phyloP scores from a whole-genome alignment of 2,113 vertebrate genomes.

The Pardalotus punctatus region DNA sequence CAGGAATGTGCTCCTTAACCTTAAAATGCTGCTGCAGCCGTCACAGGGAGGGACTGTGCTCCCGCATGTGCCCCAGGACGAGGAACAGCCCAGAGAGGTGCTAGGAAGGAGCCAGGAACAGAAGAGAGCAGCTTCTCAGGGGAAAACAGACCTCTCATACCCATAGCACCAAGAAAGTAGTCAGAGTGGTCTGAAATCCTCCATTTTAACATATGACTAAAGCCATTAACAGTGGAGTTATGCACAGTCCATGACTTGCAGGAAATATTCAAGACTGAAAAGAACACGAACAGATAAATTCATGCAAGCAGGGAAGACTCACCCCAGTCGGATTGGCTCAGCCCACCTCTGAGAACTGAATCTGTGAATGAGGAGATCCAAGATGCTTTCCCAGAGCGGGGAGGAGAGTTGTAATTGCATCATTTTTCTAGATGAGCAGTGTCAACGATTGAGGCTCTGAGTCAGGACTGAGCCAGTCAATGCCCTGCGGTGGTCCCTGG shows the following conservation, averaged over 20 bases:
- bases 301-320: background rate
- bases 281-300: background rate
- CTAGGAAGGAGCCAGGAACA: background rate
- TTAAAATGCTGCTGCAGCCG: background rate
- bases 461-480: background rate
- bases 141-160: background rate
- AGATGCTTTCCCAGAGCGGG: background rate
- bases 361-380: background rate
- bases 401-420: background rate
- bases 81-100: background rate
- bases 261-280: background rate
- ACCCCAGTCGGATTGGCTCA: background rate
- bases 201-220: background rate
- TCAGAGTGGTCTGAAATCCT: background rate
- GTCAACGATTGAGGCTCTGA: background rate
- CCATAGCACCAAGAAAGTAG: background rate
- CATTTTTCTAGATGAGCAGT: background rate
- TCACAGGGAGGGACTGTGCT: background rate
- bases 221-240: background rate
- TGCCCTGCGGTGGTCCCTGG: background rate
- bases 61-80: accelerated
- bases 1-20: background rate
- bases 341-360: background rate
- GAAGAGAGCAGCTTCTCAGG: background rate
- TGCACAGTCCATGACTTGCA: background rate